Evolutionary conservation across 2,797 vertebrate species (phyloP), one percentile per base, ranked within the genome.

Genomic region (Mionectes olivaceus): DNA sequence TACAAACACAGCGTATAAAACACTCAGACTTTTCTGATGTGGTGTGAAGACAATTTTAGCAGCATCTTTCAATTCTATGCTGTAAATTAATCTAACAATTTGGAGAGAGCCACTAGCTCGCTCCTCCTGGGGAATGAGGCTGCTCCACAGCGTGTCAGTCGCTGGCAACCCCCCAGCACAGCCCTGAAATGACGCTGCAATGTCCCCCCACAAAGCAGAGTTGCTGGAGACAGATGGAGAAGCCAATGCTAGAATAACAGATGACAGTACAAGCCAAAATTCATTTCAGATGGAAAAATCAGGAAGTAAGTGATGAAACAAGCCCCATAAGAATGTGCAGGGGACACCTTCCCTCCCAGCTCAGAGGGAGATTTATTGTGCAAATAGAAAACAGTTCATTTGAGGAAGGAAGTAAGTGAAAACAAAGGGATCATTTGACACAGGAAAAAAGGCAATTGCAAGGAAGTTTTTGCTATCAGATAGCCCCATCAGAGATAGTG

Each of bases 361-460:
- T 82, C 78, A 41, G n/a, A 3, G 16, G 43, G 63, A 60, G 44
- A 33, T 57, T 53, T 61, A 70, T 53, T 46, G n/a, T 35, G 32
- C 23, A 76, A 73, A 46, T 3, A 86, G 76, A 73, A 57, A 87
- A 27, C 23, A 32, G 64, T 21, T 77, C 24, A 8, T 76, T 79
- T 55, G 33, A 64, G 74, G 75, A 81, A 94, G 81, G 84, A 90
- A 95, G 87, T 2, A 5, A 82, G 41, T 15, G 68, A 53, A 89
- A 95, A 55, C 27, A 68, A 73, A 67, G 21, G 9, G 28, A 32
- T 73, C 80, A 35, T 78, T 77, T 84, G 77, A 94, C 63, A 56
- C 21, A 67, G n/a, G 55, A 19, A 19, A 33, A 88, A 86, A 76
- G 14, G 35, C 43, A 84, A 37, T 14, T 59, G 19, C 12, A 18